phyloP scores from a whole-genome alignment of 2,888 invertebrate genomes.

The Lepidonotus clava region DNA sequence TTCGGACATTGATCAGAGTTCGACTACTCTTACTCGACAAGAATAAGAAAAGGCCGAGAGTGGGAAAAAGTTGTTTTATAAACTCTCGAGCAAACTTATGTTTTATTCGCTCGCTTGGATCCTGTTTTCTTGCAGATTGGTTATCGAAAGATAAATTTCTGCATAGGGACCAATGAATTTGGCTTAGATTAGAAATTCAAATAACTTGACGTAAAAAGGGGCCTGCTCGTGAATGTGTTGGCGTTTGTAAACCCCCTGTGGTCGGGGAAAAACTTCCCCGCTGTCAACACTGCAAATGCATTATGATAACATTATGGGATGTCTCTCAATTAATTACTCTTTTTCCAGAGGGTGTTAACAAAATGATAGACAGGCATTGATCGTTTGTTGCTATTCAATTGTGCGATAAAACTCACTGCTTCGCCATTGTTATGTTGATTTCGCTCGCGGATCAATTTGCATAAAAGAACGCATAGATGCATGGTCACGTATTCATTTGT shows the following conservation, averaged over 20 bases:
- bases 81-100: too few relatives aligned
- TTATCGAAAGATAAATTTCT: constrained; percentile 14
- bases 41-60: too few relatives aligned
- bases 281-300: constrained; percentile 24
- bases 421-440: constrained; percentile 35
- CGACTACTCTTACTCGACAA: neutral
- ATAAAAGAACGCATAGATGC: constrained; percentile 26
- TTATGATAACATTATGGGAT: constrained; percentile 46
- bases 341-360: constrained; percentile 28
- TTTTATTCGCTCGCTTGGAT: neutral
- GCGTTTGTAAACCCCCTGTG: neutral
- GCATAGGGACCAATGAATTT: neutral
- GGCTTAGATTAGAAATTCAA: constrained; percentile 39
- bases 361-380: constrained; percentile 38
- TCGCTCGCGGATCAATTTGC: neutral
- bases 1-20: neutral
- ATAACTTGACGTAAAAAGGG: constrained; percentile 29
- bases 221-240: neutral
- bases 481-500: constrained; percentile 38
- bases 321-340: constrained; percentile 24
- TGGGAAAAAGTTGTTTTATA: too few relatives aligned
- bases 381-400: constrained; percentile 37
- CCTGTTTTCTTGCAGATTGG: neutral
- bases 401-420: constrained; percentile 25
- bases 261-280: neutral